Percentiles rank a stretch among this genome's conserved stretches.
These are phyloP conservation scores for Aricia agestis DNA, from an alignment of 1,140 invertebrate species.

Conservation along the genomic window DNA sequence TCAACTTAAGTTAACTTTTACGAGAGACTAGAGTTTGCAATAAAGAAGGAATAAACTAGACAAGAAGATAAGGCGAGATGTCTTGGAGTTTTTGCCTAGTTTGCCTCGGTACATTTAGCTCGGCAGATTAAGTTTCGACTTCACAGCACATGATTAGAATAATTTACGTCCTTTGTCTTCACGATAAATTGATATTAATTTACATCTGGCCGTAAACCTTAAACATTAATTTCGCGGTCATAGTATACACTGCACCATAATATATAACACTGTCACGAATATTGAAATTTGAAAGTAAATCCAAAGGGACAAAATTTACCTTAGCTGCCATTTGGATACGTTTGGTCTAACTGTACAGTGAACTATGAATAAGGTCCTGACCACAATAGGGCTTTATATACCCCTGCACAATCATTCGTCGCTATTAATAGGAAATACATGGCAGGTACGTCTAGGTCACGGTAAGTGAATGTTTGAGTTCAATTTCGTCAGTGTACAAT, in stretches of 20 bases:
- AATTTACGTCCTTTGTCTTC: background rate
- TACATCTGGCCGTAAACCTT: no score
- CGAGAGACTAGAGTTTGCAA: background rate
- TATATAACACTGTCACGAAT: background rate
- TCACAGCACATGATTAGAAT: background rate
- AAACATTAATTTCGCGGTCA: no score
- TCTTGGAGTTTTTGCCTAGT: background rate
- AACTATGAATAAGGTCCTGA: slow-evolving; percentile 64
- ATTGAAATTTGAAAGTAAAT: background rate
- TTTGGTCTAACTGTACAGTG: slow-evolving; percentile 61
- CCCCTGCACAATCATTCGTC: slow-evolving; percentile 53
- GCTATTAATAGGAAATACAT: slow-evolving; percentile 70
- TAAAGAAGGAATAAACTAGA: background rate
- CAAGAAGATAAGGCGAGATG: background rate
- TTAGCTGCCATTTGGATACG: slow-evolving; percentile 69
- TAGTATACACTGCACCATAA: background rate
- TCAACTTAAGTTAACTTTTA: background rate
- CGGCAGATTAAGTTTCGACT: background rate
- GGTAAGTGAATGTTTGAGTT: slow-evolving; percentile 54
- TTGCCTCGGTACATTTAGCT: background rate
- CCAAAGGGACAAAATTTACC: slow-evolving; percentile 37
- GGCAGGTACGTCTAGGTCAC: slow-evolving; percentile 62
- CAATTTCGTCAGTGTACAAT: slow-evolving; percentile 51
- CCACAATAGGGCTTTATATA: slow-evolving; percentile 54
- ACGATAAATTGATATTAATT: no score